Evolutionary conservation across 2,888 invertebrate genomes (phyloP).

Genomic region (Hyles lineata): DNA sequence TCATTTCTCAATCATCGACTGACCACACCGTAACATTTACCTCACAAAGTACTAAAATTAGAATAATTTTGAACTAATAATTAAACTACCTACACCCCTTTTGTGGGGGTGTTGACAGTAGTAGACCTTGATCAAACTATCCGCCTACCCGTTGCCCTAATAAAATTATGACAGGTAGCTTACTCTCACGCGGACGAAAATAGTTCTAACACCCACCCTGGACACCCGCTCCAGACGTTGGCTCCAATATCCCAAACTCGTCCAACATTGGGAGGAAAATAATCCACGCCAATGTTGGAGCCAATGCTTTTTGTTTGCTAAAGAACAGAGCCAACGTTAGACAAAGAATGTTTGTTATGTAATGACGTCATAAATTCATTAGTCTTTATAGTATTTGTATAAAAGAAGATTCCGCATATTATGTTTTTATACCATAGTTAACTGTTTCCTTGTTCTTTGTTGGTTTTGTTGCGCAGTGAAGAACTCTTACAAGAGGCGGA

Average conservation of each 20-base stretch:
- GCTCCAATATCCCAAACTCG: too few species aligned
- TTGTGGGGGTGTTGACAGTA: not conserved
- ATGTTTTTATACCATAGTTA: not conserved
- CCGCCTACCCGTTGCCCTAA: not conserved
- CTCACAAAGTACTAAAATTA: not conserved
- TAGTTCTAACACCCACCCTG: too few species aligned
- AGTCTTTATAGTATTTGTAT: not conserved
- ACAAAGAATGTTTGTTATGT: not conserved
- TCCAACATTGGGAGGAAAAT: too few species aligned
- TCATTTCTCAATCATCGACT: too few species aligned
- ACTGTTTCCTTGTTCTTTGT: conserved; percentile 5
- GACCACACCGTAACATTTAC: not conserved
- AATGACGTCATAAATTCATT: conserved; percentile 1
- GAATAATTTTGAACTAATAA: not conserved
- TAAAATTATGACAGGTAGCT: not conserved
- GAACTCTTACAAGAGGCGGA: not conserved
- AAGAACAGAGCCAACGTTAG: not conserved
- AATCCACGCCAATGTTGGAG: too few species aligned
- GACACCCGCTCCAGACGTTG: not conserved
- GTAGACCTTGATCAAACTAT: not conserved
- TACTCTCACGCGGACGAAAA: not conserved
- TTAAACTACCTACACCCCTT: not conserved
- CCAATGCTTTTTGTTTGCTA: too few species aligned
- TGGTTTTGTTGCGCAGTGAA: not conserved
- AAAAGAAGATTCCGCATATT: not conserved